These are phyloP conservation scores for Heteromyza rotundicornis DNA, from an alignment of 2,888 invertebrate genomes.

Conservation along the genomic window DNA sequence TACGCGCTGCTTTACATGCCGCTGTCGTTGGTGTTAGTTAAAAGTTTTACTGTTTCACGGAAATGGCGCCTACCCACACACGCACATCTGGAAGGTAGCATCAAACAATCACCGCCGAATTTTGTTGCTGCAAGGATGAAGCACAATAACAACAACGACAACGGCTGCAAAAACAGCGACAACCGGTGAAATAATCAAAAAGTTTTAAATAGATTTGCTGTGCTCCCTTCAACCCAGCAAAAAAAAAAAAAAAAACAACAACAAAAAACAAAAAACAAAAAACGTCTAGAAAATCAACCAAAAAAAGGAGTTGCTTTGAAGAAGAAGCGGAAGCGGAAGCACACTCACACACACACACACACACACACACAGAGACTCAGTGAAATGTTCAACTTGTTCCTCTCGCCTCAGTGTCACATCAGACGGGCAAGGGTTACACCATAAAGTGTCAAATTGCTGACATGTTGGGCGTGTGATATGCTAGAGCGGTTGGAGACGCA, in stretches of 20 bases:
- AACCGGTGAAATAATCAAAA: constrained; percentile 12
- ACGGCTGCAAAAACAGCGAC: not conserved
- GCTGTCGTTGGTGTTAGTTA: not conserved
- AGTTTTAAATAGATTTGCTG: constrained; percentile 16
- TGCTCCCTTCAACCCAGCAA: not conserved
- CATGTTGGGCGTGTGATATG: not conserved
- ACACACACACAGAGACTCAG: too few relatives aligned
- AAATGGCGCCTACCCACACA: not conserved
- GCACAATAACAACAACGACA: not conserved
- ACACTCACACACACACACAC: too few relatives aligned
- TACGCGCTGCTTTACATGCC: too few relatives aligned
- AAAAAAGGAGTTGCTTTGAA: too few relatives aligned
- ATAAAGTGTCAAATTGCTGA: constrained; percentile 13
- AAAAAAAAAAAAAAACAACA: not conserved
- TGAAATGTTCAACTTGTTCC: not conserved
- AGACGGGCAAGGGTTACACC: not conserved
- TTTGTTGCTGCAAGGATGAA: not conserved
- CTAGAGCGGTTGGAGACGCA: too few relatives aligned
- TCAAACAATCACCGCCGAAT: not conserved
- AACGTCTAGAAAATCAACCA: too few relatives aligned
- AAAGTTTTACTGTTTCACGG: not conserved
- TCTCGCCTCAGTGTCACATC: not conserved
- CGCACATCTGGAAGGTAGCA: not conserved
- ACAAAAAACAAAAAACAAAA: not conserved
- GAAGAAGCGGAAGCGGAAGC: too few relatives aligned